A percentile compares a stretch with the other conserved stretches of the same genome.
These are phyloP conservation scores for Acinonyx jubatus DNA, from an alignment of 2,113 vertebrate species.

Conservation along the genomic window DNA sequence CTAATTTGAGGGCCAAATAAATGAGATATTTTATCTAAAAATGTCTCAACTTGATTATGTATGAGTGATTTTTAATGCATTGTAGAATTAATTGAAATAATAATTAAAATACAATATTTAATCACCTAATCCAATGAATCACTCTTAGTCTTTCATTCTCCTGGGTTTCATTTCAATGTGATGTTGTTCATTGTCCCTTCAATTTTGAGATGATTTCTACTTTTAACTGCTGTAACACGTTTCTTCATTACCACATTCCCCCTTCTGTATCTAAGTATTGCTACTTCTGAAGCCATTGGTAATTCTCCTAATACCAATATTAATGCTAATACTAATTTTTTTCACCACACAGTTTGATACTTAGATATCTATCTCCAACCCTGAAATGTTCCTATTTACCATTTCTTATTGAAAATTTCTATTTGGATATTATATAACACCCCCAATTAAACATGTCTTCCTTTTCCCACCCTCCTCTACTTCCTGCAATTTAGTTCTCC, in stretches of 20 bases:
- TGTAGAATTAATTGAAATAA: conserved; percentile 7
- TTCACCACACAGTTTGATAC: background rate
- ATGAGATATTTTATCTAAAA: background rate
- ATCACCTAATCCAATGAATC: background rate
- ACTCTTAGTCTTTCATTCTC: background rate
- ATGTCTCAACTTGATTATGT: background rate
- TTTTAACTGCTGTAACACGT: background rate
- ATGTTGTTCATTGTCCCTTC: background rate
- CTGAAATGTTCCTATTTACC: background rate
- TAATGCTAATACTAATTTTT: background rate
- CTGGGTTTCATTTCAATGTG: background rate
- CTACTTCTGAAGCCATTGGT: background rate
- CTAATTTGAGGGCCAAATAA: background rate
- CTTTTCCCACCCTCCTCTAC: background rate
- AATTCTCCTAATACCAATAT: background rate
- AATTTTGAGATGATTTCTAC: background rate
- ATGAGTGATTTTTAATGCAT: background rate
- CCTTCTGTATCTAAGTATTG: background rate
- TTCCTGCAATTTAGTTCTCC: background rate
- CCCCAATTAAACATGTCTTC: background rate
- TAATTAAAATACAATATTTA: background rate
- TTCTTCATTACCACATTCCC: background rate
- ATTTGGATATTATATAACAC: background rate
- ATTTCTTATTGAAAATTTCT: background rate
- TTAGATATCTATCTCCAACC: background rate